A percentile compares a stretch with the other conserved stretches of the same genome.
These are phyloP conservation scores for Acanthoscelides obtectus DNA, from an alignment of 2,888 invertebrate species.

Conservation along the genomic window DNA sequence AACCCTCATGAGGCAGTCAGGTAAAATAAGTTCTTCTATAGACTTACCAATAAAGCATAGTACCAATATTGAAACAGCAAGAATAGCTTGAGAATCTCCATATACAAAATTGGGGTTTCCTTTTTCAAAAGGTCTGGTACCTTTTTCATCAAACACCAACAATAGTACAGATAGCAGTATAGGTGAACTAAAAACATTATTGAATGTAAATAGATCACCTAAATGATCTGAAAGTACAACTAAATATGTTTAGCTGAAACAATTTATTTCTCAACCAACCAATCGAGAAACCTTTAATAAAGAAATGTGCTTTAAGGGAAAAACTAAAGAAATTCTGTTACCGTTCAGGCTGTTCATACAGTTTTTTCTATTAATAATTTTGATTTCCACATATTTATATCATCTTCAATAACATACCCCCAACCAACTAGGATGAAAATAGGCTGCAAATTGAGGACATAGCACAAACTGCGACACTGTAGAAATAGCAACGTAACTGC, in stretches of 20 bases:
- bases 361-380: neutral
- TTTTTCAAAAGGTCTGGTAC: conserved; percentile 53
- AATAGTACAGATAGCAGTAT: conserved; percentile 62
- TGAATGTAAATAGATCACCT: neutral
- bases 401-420: too few relatives aligned
- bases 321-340: too few relatives aligned
- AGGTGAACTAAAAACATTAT: conserved; percentile 55
- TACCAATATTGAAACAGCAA: conserved; percentile 69
- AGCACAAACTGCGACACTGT: conserved; percentile 78
- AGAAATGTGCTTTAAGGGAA: too few relatives aligned
- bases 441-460: conserved; percentile 72
- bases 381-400: neutral
- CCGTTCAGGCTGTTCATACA: too few relatives aligned
- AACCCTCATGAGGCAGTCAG: too few relatives aligned
- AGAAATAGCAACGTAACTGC: conserved; percentile 77
- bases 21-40: neutral
- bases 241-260: too few relatives aligned
- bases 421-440: conserved; percentile 58
- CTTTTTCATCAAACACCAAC: conserved; percentile 52
- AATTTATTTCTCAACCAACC: too few relatives aligned
- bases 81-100: conserved; percentile 71
- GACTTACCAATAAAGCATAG: conserved; percentile 74
- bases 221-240: neutral
- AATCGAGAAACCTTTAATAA: too few relatives aligned
- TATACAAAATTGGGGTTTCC: conserved; percentile 74